Conservation (phyloP, 1,140 invertebrate species). For the Orussus abietinus region DNA sequence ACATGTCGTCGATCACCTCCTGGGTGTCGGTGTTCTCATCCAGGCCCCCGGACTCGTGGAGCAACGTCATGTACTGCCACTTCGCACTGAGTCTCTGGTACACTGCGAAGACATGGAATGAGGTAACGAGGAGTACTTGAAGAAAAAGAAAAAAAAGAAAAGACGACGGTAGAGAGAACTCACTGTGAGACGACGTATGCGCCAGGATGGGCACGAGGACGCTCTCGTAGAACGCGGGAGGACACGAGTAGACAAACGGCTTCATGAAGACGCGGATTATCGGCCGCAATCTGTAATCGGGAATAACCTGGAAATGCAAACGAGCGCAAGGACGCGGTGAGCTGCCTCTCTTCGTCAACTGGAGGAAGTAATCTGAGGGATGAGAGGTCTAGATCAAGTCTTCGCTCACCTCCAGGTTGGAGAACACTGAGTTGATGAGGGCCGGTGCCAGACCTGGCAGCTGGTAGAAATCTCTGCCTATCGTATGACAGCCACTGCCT, state of each 20-base stretch:
- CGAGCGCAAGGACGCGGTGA: constrained; percentile 5
- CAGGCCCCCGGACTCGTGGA: constrained; percentile 69
- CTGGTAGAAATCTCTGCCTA: constrained; percentile 80
- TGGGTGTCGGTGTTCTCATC: constrained; percentile 79
- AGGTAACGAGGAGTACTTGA: too few species aligned
- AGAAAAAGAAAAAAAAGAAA: constrained; percentile 3
- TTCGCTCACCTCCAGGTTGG: constrained; percentile 64
- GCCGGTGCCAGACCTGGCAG: constrained; percentile 62
- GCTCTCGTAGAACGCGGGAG: constrained; percentile 68
- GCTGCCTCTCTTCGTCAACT: too few species aligned
- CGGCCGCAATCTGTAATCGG: constrained; percentile 79
- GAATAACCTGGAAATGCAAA: constrained; percentile 59
- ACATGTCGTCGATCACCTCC: constrained; percentile 84
- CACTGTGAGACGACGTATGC: constrained; percentile 73
- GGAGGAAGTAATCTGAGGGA: too few species aligned
- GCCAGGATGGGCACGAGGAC: constrained; percentile 75
- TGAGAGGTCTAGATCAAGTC: constrained; percentile 5
- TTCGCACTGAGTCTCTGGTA: constrained; percentile 68
- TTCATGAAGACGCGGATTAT: constrained; percentile 82
- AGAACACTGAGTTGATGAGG: constrained; percentile 63
- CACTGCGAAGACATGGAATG: constrained; percentile 63
- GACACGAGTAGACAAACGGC: constrained; percentile 81
- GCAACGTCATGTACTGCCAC: constrained; percentile 73
- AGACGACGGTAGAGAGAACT: constrained; percentile 35
- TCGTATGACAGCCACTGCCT: constrained; percentile 68